phyloP scores from a whole-genome alignment of 2,888 invertebrate genomes.

The Dryococelus australis region DNA sequence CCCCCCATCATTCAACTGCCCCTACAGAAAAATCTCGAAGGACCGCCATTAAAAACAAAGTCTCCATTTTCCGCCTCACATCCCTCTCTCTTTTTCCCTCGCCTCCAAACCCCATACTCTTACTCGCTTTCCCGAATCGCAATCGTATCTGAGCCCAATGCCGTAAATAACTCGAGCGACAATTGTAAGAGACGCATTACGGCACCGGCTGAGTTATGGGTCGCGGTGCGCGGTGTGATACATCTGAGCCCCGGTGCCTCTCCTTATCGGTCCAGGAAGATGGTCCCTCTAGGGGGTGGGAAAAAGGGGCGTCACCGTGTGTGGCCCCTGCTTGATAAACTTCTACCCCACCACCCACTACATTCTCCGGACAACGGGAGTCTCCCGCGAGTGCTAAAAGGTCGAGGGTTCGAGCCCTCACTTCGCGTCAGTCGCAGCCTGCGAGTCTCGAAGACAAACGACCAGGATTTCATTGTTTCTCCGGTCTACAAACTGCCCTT shows the following conservation, averaged over 20 bases:
- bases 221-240: neutral
- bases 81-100: neutral
- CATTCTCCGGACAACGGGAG: neutral
- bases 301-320: neutral
- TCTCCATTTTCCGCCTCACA: neutral
- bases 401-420: conserved; percentile 10
- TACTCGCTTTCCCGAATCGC: neutral
- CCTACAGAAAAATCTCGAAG: neutral
- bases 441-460: neutral
- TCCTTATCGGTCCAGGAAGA: neutral
- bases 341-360: neutral
- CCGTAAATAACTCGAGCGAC: neutral
- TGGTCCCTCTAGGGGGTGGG: neutral
- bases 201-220: neutral
- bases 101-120: neutral
- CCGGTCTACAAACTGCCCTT: neutral
- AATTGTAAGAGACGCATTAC: conserved; percentile 5
- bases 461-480: neutral
- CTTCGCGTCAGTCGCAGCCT: conserved; percentile 10
- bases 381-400: neutral
- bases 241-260: neutral
- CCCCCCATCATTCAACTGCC: neutral
- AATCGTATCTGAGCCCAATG: neutral
- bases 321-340: neutral
- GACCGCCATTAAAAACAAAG: conserved; percentile 16